Conservation (phyloP, 2,797 vertebrate species). For the Odontamblyopus lacepedii region DNA sequence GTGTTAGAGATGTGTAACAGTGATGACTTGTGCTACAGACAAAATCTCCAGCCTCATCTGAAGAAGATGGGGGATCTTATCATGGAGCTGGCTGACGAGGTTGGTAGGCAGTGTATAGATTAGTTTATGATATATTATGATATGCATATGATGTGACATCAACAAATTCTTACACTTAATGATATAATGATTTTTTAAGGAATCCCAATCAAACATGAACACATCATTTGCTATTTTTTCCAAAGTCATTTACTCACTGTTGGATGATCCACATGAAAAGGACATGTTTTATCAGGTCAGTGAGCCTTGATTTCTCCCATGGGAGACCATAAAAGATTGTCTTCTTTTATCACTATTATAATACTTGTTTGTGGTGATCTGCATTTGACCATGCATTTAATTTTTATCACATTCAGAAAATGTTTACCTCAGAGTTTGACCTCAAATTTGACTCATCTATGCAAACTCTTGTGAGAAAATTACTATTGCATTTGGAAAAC, state of each 20-base stretch:
- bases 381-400: neutral
- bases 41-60: constrained; percentile 37
- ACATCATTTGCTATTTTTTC: constrained; percentile 28
- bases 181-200: constrained; percentile 11
- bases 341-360: neutral
- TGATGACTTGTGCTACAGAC: constrained; percentile 23
- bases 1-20: constrained; percentile 45
- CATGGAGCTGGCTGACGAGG: constrained; percentile 21
- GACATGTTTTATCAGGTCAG: constrained; percentile 38
- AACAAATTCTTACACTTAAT: neutral
- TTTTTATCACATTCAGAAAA: constrained; percentile 26
- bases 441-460: constrained; percentile 36
- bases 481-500: constrained; percentile 41
- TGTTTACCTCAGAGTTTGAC: constrained; percentile 34
- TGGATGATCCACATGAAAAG: constrained; percentile 24
- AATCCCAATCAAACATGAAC: constrained; percentile 12
- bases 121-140: neutral
- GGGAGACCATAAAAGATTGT: too few relatives aligned
- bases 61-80: constrained; percentile 34
- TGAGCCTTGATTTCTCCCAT: neutral
- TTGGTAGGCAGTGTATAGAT: neutral
- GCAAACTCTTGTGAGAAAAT: constrained; percentile 39
- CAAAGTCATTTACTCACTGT: constrained; percentile 32
- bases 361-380: neutral
- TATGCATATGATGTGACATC: neutral